Evolutionary conservation across 2,888 invertebrate genomes (phyloP).

Genomic region (Diplolepis rosae): DNA sequence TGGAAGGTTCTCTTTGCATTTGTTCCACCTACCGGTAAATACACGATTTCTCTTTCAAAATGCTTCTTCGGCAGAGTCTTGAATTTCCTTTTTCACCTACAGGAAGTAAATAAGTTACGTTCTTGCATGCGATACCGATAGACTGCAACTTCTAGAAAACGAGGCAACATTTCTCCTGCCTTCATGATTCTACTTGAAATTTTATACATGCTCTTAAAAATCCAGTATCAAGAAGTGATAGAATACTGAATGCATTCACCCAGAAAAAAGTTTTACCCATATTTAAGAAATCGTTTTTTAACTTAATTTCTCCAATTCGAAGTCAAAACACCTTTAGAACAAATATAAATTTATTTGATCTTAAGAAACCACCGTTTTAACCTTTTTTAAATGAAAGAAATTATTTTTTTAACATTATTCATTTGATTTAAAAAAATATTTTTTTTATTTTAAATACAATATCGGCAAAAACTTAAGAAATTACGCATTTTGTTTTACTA

Average conservation of each 20-base stretch:
- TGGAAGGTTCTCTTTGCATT: constrained; percentile 99
- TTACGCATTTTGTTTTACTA: too few relatives aligned
- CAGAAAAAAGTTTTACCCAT: too few relatives aligned
- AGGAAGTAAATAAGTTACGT: constrained; percentile 5
- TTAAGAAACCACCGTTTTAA: too few relatives aligned
- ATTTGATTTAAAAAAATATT: too few relatives aligned
- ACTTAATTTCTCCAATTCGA: too few relatives aligned
- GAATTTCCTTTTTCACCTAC: background rate
- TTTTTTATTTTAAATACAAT: too few relatives aligned
- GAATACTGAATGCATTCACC: background rate
- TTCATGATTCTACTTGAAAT: background rate
- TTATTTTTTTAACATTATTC: too few relatives aligned
- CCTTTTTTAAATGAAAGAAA: too few relatives aligned
- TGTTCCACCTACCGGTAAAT: constrained; percentile 96
- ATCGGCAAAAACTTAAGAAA: too few relatives aligned
- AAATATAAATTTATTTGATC: too few relatives aligned
- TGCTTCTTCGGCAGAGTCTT: constrained; percentile 13
- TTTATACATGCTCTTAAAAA: background rate
- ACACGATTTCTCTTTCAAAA: constrained; percentile 35
- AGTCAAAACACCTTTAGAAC: too few relatives aligned
- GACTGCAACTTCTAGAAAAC: background rate
- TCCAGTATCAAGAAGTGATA: background rate
- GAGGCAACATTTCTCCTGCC: background rate
- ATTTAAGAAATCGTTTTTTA: too few relatives aligned
- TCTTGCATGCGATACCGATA: background rate